These are phyloP conservation scores for Calameuta idolon DNA, from an alignment of 2,888 invertebrate species.

Conservation along the genomic window DNA sequence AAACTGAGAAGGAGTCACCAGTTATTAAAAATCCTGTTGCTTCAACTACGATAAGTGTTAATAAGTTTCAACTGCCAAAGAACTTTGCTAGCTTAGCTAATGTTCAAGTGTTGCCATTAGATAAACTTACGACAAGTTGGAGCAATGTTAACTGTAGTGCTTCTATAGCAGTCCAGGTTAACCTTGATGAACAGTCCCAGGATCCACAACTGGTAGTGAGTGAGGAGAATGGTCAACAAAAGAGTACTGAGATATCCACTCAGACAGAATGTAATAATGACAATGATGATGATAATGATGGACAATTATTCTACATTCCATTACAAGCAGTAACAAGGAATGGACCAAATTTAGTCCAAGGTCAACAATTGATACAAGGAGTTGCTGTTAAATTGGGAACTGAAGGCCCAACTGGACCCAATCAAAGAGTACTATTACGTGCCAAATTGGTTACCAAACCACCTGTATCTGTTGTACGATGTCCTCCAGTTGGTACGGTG, in stretches of 20 bases:
- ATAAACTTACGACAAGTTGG: conserved; percentile 61
- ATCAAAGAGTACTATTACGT: conserved; percentile 73
- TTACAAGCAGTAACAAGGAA: conserved; percentile 69
- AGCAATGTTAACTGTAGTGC: conserved; percentile 67
- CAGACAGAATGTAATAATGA: conserved; percentile 67
- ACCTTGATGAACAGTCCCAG: conserved; percentile 65
- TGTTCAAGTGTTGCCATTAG: conserved; percentile 58
- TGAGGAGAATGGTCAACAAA: conserved; percentile 44
- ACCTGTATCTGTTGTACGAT: conserved; percentile 61
- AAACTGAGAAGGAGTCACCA: conserved; percentile 32
- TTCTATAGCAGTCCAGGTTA: conserved; percentile 71
- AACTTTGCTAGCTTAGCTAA: conserved; percentile 56
- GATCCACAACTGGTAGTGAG: conserved; percentile 21
- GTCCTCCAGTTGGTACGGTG: conserved; percentile 71
- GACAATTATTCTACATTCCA: conserved; percentile 76
- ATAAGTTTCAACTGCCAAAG: conserved; percentile 55
- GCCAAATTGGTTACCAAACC: conserved; percentile 76
- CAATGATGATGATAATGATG: conserved; percentile 70
- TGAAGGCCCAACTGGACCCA: conserved; percentile 74
- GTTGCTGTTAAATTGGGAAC: conserved; percentile 76
- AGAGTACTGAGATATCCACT: conserved; percentile 66
- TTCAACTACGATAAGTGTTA: conserved; percentile 22
- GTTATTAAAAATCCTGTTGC: conserved; percentile 25
- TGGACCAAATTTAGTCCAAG: conserved; percentile 58
- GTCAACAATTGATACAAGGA: conserved; percentile 71